Base-by-base conservation (phyloP, 1,140 invertebrate species). In the Sycophila sp. region DNA sequence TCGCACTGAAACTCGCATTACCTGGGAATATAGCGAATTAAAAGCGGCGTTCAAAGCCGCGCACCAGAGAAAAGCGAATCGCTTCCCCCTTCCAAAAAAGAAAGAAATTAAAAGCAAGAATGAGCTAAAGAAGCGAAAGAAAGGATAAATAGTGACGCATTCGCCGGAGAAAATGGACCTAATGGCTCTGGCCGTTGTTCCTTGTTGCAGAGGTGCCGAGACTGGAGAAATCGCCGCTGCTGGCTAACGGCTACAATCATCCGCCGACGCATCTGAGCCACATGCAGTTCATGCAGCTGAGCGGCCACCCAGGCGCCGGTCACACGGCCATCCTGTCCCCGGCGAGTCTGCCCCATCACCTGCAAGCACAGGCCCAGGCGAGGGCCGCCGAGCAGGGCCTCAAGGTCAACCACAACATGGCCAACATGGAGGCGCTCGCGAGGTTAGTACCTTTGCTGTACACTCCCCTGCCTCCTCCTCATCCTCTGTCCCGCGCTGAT, bases 201-300 rank as follows among this genome's bases (percentile, higher is more conserved):
- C 17, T 80, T 80, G 56, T 90, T 89, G 8, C 88, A 93, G 93
- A 94, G 87, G 93, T 95, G 83, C 91, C 93, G 51, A 88, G 94
- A 71, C 86, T 96, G 89, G 94, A 96, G 83, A 97, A 98, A 85
- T 96, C 94, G 26, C 95, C 95, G 19, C 88, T 96, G 7, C 87
- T 98, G 60, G 93, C 95, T 36, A 98, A 98, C 81, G 96, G 96
- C 36, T 98, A 97, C 89, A 96, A 96, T 87, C 95, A 95, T 74
- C 94, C 94, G 63, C 95, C 95, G 49, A 96, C 95, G 74, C 92
- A 95, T 81, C 89, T 94, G 72, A 93, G 93, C 78, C 94, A 95
- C 76, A 95, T 97, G 92, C 93, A 93, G 80, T 94, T 94, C 84
- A 94, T 94, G 93, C 93, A 93, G 85, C 89, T 91, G 78, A 88